A percentile compares a stretch with the other conserved stretches of the same genome.
Conservation (phyloP, 2,113 vertebrate genomes). For the Salvelinus namaycush region DNA sequence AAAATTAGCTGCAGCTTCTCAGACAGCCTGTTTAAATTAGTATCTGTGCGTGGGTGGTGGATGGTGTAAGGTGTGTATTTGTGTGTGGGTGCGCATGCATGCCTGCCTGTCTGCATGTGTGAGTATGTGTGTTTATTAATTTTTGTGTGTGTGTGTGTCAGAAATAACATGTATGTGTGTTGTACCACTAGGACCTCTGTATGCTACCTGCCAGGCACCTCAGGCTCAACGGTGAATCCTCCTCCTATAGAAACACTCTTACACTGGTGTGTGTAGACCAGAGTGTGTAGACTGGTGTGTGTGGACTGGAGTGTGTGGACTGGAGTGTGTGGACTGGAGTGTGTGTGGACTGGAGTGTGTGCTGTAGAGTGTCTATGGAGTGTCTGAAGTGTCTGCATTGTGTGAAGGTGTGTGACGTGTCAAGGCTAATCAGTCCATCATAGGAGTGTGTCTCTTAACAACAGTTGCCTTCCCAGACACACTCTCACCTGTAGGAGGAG, state of each 20-base stretch:
- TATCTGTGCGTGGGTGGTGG: background rate
- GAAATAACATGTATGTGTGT: slow-evolving; percentile 4
- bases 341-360: too few species aligned
- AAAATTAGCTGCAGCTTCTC: slow-evolving; percentile 52
- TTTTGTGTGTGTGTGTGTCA: too few species aligned
- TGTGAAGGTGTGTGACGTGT: slow-evolving; percentile 45
- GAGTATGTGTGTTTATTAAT: too few species aligned
- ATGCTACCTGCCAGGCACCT: slow-evolving; percentile 42
- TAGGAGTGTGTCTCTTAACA: slow-evolving; percentile 46
- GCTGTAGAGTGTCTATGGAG: background rate
- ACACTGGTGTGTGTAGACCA: too few species aligned
- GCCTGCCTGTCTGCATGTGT: background rate
- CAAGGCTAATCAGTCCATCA: slow-evolving; percentile 34
- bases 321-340: too few species aligned
- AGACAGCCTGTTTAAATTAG: slow-evolving; percentile 36
- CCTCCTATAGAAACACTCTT: background rate
- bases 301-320: too few species aligned
- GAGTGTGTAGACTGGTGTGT: too few species aligned
- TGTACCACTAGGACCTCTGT: slow-evolving; percentile 32
- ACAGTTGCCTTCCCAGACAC: slow-evolving; percentile 15
- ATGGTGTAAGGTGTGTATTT: background rate
- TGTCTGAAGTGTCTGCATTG: slow-evolving; percentile 16
- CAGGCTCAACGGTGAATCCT: slow-evolving; percentile 35
- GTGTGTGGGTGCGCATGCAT: slow-evolving; percentile 17
- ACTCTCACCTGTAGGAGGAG: background rate